These are phyloP conservation scores for Motacilla alba DNA, from an alignment of 2,113 vertebrate species.

Conservation along the genomic window DNA sequence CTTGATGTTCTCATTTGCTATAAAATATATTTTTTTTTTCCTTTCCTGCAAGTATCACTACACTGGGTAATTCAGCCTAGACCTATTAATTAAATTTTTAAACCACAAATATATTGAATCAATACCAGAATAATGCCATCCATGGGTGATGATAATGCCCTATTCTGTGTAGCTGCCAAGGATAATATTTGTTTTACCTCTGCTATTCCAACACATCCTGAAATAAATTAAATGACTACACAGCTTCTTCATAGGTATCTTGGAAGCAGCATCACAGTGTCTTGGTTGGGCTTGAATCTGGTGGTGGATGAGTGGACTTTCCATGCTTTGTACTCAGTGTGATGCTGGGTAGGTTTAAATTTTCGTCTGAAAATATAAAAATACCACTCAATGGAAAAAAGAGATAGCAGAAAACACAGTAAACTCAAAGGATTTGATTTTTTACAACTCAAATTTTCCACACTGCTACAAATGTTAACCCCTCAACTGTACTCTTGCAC, in stretches of 20 bases:
- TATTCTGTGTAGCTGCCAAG: not conserved
- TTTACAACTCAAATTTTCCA: not conserved
- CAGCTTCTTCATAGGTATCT: not conserved
- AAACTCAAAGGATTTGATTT: not conserved
- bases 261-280: not conserved
- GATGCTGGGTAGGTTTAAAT: not conserved
- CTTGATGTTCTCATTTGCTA: not conserved
- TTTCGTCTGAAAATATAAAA: not conserved
- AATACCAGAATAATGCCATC: not conserved
- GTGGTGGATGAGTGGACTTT: not conserved
- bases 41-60: not conserved
- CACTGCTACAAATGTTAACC: not conserved
- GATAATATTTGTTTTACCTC: constrained; percentile 19
- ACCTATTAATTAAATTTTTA: not conserved
- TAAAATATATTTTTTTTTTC: not conserved
- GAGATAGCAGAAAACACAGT: not conserved
- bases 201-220: constrained; percentile 20
- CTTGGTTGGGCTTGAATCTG: not conserved
- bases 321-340: not conserved
- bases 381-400: not conserved
- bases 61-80: not conserved
- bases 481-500: not conserved
- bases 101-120: not conserved
- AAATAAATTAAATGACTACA: constrained; percentile 11
- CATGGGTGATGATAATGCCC: not conserved